Base-by-base conservation (phyloP, 2,113 vertebrate genomes). In the Hiodon tergisus region DNA sequence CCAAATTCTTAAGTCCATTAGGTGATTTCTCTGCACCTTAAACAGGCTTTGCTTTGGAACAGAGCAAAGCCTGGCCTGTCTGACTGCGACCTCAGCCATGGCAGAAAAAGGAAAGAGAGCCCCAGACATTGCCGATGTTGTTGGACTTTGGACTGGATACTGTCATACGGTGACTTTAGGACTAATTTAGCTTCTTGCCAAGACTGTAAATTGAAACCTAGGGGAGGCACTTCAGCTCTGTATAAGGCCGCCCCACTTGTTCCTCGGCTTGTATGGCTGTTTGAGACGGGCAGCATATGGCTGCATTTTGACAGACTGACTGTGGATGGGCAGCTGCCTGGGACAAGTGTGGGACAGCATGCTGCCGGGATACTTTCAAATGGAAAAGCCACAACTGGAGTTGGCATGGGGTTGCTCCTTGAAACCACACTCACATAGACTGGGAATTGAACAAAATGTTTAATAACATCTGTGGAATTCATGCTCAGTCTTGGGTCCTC, bases 121-220 rank as follows among this genome's bases (percentile, higher is more conserved):
- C 31, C 31, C 31, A 31, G 31, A 31, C 31, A 31, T 31, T 31
- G 31, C 31, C 31, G 31, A 31, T 31, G 31, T 31, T 31, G 31
- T 31, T 31, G 31, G 31, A 31, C 31, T 2, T 31, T 31, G 31
- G 31, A 31, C 46, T 47, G 16, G 11, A 72, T 66, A 16, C 14
- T 16, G 65, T 75, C 10, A 67, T 68, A 55, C 70, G 58, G 71
- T 78, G 59, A 71, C 57, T 71, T 63, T 6, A 76, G 52, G 71
- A 60, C 68, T 74, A 71, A 80, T 74, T 78, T 82, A 78, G 51
- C 59, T 51, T 11, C 4, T 67, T 77, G 69, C 78, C 78, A 75
- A 77, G 75, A 48, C 17, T 79, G 77, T 79, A 78, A 79, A 59
- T 77, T 72, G 75, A 79, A 72, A 79, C 69, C 72, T 62, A 58